phyloP scores from a whole-genome alignment of 2,888 invertebrate genomes.

The Andricus curvator region DNA sequence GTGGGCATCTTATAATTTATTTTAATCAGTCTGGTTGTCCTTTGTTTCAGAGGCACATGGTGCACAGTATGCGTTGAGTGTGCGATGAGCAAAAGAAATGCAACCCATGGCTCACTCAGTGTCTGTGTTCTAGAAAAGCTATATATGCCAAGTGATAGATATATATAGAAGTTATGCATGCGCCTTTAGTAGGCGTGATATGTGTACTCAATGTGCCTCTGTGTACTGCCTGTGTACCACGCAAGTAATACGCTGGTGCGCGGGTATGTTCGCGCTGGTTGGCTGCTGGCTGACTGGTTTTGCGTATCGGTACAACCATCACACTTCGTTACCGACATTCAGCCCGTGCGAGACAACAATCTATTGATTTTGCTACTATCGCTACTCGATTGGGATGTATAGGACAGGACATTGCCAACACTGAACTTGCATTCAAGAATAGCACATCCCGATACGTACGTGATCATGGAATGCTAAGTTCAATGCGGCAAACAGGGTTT shows the following conservation, averaged over 20 bases:
- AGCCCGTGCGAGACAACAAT: slow-evolving; percentile 77
- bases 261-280: slow-evolving; percentile 73
- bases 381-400: slow-evolving; percentile 74
- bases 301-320: slow-evolving; percentile 61
- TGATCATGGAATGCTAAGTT: slow-evolving; percentile 74
- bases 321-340: slow-evolving; percentile 74
- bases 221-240: slow-evolving; percentile 75
- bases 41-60: slow-evolving; percentile 92
- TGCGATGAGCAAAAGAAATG: slow-evolving; percentile 72
- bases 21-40: slow-evolving; percentile 81
- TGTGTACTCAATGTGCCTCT: slow-evolving; percentile 76
- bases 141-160: slow-evolving; percentile 65
- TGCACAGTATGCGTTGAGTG: slow-evolving; percentile 77
- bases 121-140: slow-evolving; percentile 73
- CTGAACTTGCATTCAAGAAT: slow-evolving; percentile 75
- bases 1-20: slow-evolving; percentile 76
- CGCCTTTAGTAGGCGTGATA: slow-evolving; percentile 58
- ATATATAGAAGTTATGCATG: slow-evolving; percentile 70
- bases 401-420: slow-evolving; percentile 70
- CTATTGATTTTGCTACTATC: slow-evolving; percentile 78
- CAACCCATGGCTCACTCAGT: slow-evolving; percentile 76
- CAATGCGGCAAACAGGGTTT: slow-evolving; percentile 73
- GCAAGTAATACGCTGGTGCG: slow-evolving; percentile 68
- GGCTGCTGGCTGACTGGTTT: slow-evolving; percentile 73
- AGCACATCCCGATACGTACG: slow-evolving; percentile 59